phyloP scores from a whole-genome alignment of 2,113 vertebrate species.

The Dermatemys mawii region DNA sequence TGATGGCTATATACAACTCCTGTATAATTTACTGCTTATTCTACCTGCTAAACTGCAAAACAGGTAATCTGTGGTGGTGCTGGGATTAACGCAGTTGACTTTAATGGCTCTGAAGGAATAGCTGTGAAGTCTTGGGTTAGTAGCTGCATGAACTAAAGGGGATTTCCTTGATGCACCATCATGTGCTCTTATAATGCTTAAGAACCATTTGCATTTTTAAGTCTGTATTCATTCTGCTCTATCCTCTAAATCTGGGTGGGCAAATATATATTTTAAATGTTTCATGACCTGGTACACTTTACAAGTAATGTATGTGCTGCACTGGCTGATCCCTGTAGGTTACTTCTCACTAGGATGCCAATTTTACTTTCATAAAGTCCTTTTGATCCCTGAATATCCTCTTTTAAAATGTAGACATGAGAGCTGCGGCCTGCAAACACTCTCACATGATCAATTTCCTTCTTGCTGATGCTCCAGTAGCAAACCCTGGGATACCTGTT shows the following conservation, averaged over 20 bases:
- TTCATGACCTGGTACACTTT: neutral
- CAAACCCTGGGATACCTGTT: neutral
- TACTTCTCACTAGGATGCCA: neutral
- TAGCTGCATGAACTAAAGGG: slow-evolving; percentile 60
- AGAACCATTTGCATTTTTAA: slow-evolving; percentile 54
- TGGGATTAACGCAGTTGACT: slow-evolving; percentile 64
- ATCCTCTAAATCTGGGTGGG: neutral
- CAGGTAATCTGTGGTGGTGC: slow-evolving; percentile 63
- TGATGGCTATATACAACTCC: neutral
- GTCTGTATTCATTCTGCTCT: slow-evolving; percentile 28
- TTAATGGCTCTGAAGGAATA: slow-evolving; percentile 66
- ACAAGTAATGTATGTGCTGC: neutral
- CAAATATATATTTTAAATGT: neutral
- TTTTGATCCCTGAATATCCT: neutral
- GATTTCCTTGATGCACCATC: slow-evolving; percentile 59
- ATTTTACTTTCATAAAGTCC: neutral
- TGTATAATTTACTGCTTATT: slow-evolving; percentile 6
- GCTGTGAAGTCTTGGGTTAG: slow-evolving; percentile 59
- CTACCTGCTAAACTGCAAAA: slow-evolving; percentile 57
- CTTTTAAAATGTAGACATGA: neutral
- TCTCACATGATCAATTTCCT: neutral
- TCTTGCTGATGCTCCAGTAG: neutral
- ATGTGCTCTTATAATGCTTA: slow-evolving; percentile 39
- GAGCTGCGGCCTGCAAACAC: neutral
- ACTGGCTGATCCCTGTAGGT: neutral